Conservation (phyloP, 35 echinoderm and acorn worm genomes). For the Stichopus chloronotus region DNA sequence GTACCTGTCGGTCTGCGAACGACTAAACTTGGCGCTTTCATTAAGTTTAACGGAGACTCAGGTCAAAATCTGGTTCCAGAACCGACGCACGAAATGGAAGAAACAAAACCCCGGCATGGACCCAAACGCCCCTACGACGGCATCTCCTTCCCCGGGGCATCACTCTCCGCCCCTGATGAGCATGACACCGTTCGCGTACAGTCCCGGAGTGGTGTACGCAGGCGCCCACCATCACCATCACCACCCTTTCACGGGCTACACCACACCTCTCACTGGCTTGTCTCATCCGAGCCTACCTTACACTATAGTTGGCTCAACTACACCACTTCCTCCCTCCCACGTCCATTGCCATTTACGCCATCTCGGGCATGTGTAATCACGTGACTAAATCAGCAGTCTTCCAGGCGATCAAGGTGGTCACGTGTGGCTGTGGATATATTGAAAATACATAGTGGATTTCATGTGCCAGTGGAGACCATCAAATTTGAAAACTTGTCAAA, state of each 20-base stretch:
- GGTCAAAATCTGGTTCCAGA: constrained; percentile 81
- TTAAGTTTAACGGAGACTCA: constrained; percentile 75
- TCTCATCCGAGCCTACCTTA: constrained; percentile 41
- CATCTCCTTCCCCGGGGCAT: constrained; percentile 54
- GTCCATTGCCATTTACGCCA: constrained; percentile 55
- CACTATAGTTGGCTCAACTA: constrained; percentile 31
- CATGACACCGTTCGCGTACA: constrained; percentile 57
- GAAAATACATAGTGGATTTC: no score
- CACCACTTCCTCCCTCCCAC: constrained; percentile 43
- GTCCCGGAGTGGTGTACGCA: constrained; percentile 45
- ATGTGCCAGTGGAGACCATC: no score
- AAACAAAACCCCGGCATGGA: constrained; percentile 80
- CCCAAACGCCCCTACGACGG: constrained; percentile 67
- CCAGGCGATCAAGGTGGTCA: no score
- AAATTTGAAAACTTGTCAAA: no score
- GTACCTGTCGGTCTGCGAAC: constrained; percentile 70
- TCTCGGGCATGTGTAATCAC: constrained; percentile 46
- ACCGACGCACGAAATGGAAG: constrained; percentile 78
- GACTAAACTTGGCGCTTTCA: constrained; percentile 70
- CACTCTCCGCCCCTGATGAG: constrained; percentile 69
- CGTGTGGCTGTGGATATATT: no score
- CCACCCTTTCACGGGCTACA: constrained; percentile 50
- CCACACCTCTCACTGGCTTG: constrained; percentile 30
- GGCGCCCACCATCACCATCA: constrained; percentile 51
- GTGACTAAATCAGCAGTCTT: not conserved